Base-by-base conservation (phyloP, 2,113 vertebrate species). In the Otolemur garnettii region DNA sequence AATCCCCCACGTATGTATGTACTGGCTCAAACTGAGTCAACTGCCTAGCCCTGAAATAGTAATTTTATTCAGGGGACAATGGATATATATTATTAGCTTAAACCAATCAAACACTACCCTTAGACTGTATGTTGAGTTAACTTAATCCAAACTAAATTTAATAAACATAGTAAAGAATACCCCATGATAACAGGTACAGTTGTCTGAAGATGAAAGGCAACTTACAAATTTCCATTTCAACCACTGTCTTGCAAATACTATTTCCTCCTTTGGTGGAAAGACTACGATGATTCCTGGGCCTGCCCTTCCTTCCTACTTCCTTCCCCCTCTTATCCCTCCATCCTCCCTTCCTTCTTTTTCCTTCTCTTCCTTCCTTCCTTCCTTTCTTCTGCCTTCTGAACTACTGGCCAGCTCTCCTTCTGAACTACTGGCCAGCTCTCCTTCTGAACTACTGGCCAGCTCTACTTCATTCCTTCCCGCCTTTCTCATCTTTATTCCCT, bases 321-420 rank as follows among this genome's bases (percentile, higher is more conserved):
- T 13, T 21, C 12, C 19, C 0, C 17, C 3, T 7, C 10, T n/a
- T 7, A 14, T 4, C 18, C 7, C 3, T 2, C 30, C 2, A 10
- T 45, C 11, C 7, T 60, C 5, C 7, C 10, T 45, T 7, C 30
- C 21, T 7, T 15, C 12, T 3, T 18, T 0, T 45, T 3, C 21
- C 35, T 77, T 17, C 28, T 2, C 71, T 71, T 62, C 13, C 8
- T 8, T 17, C 28, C 28, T 81, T n/a, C 24, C 18, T n/a, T 66
- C 19, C 53, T 50, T 90, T 30, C 83, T 30, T 93, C 22, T 83
- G 2, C 4, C 17, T 50, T 62, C 42, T 87, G 33, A 21, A 8
- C 24, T 85, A 59, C 75, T 59, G 57, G 28, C 33, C 21, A 72
- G 74, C 59, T 60, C 22, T n/a, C 4, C 17, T 50, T 62, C 42